A percentile compares a stretch with the other conserved stretches of the same genome.
These are phyloP conservation scores for Myotis planiceps DNA, from an alignment of 2,797 vertebrate genomes.

Conservation along the genomic window DNA sequence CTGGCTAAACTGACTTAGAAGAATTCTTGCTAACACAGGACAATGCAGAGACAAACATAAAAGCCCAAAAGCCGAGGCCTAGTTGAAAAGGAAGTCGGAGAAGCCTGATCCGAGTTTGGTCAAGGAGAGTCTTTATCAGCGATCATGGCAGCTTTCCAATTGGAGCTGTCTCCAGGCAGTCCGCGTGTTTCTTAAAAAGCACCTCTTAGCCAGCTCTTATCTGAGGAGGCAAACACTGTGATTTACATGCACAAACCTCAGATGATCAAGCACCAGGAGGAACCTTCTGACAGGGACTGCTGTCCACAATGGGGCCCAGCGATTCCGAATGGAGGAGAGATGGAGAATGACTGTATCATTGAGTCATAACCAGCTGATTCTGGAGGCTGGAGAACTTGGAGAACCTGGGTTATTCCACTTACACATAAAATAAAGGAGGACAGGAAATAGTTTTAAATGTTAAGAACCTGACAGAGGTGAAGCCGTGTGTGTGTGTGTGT, in stretches of 20 bases:
- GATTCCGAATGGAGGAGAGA: neutral
- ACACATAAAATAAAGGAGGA: neutral
- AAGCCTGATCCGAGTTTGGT: neutral
- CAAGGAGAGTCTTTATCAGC: neutral
- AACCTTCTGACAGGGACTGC: neutral
- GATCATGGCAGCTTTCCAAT: neutral
- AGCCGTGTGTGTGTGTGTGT: neutral
- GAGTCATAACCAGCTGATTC: neutral
- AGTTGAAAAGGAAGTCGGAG: neutral
- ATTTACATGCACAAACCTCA: neutral
- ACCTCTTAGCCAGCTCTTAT: neutral
- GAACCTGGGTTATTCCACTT: neutral
- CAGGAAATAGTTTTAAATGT: neutral
- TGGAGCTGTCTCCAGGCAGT: neutral
- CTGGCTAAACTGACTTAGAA: neutral
- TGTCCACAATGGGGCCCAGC: neutral
- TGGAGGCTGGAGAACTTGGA: neutral
- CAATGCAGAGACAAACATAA: neutral
- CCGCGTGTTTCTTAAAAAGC: neutral
- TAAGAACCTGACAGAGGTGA: neutral
- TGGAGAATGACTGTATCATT: neutral
- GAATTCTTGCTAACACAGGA: neutral
- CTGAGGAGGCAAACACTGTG: neutral
- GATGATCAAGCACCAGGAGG: neutral
- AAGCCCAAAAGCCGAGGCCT: neutral